Evolutionary conservation across 2,888 invertebrate species (phyloP).

Genomic region (Microctonus hyperodae): DNA sequence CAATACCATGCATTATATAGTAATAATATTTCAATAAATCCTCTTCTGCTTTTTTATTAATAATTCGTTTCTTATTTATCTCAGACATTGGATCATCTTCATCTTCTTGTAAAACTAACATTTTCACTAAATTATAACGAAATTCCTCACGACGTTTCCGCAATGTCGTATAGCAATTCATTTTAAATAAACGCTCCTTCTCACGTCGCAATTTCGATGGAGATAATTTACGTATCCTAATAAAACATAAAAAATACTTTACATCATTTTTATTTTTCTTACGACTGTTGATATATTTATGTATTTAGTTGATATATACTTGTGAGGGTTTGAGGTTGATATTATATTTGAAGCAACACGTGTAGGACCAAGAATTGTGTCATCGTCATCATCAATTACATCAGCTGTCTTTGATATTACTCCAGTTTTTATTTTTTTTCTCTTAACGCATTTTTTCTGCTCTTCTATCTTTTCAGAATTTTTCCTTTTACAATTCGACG

Average conservation of each 20-base stretch:
- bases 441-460: not conserved
- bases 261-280: slow-evolving; percentile 20
- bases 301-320: not conserved
- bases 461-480: not conserved
- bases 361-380: not conserved
- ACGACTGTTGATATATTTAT: not conserved
- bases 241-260: not conserved
- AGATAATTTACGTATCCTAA: slow-evolving; percentile 33
- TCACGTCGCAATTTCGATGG: slow-evolving; percentile 35
- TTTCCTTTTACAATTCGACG: not conserved
- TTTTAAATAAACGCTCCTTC: slow-evolving; percentile 40
- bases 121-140: slow-evolving; percentile 77
- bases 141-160: slow-evolving; percentile 83
- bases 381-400: slow-evolving; percentile 4
- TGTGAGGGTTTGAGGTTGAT: not conserved
- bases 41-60: slow-evolving; percentile 67
- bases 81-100: slow-evolving; percentile 62
- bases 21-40: slow-evolving; percentile 85
- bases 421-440: not conserved
- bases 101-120: slow-evolving; percentile 70
- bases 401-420: not conserved
- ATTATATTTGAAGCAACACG: not conserved
- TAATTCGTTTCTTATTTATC: slow-evolving; percentile 39
- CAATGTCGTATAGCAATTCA: slow-evolving; percentile 73
- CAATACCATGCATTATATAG: slow-evolving; percentile 89